A percentile compares a stretch with the other conserved stretches of the same genome.
These are phyloP conservation scores for Plebejus anna DNA, from an alignment of 2,888 invertebrate species.

Conservation along the genomic window DNA sequence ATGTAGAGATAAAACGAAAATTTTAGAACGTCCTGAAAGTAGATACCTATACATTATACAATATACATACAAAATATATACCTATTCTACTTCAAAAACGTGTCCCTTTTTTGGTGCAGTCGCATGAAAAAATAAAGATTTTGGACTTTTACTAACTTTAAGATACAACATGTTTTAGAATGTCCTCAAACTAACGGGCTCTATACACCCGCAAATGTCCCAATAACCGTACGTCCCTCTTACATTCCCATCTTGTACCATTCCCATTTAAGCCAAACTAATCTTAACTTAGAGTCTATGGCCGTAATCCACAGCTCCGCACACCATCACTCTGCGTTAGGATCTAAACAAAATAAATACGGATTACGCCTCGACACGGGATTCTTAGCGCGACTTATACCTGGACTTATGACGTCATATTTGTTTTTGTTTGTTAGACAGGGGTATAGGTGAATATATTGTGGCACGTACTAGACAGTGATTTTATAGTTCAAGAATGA, in stretches of 20 bases:
- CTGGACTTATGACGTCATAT: conserved; percentile 15
- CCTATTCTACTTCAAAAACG: background rate
- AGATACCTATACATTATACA: background rate
- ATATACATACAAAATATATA: background rate
- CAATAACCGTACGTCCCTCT: conserved; percentile 11
- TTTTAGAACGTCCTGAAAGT: no score
- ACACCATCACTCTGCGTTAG: conserved; percentile 43
- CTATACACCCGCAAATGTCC: conserved; percentile 6
- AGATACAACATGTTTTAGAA: background rate
- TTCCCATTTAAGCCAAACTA: conserved; percentile 29
- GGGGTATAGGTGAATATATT: background rate
- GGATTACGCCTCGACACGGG: conserved; percentile 36
- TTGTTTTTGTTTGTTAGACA: background rate
- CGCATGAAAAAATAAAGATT: no score
- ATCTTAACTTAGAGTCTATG: conserved; percentile 31
- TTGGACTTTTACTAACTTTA: background rate
- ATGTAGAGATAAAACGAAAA: no score
- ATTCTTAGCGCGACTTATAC: conserved; percentile 4
- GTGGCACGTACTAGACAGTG: background rate
- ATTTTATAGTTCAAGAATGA: no score
- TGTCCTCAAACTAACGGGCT: background rate
- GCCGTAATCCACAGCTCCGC: conserved; percentile 30
- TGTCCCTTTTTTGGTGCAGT: background rate
- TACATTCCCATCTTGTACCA: conserved; percentile 13
- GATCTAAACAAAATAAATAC: conserved; percentile 44